Evolutionary conservation across 2,888 invertebrate genomes (phyloP).

Genomic region (Eupelmus urozonus): DNA sequence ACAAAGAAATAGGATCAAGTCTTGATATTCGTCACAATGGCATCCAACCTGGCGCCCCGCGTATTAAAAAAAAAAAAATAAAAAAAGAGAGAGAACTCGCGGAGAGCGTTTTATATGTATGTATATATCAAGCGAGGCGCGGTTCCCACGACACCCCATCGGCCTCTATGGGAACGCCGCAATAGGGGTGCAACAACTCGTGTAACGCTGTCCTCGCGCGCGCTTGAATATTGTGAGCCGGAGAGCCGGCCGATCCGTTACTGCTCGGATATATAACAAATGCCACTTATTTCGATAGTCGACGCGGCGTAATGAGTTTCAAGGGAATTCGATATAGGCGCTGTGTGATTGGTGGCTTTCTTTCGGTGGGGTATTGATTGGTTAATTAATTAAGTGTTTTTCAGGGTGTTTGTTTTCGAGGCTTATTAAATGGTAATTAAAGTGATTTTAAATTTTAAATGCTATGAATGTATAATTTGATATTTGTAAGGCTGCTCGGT

Average conservation of each 20-base stretch:
- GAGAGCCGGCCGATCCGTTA: conserved; percentile 37
- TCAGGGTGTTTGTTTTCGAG: no score
- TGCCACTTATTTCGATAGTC: conserved; percentile 43
- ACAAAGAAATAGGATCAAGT: conserved; percentile 19
- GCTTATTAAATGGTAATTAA: no score
- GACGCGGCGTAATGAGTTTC: conserved; percentile 32
- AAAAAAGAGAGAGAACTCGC: neutral
- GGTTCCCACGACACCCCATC: conserved; percentile 59
- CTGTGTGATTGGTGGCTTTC: conserved; percentile 7
- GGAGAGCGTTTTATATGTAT: neutral
- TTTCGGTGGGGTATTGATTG: neutral
- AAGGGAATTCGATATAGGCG: conserved; percentile 5
- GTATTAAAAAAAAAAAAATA: conserved; percentile 21
- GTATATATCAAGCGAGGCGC: conserved; percentile 45
- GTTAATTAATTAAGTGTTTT: no score
- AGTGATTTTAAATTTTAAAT: no score
- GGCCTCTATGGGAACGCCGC: conserved; percentile 55
- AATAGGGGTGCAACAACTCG: conserved; percentile 47
- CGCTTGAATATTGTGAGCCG: neutral
- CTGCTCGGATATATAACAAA: conserved; percentile 17
- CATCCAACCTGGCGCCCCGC: conserved; percentile 39
- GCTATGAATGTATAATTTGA: neutral
- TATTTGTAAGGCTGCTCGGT: no score
- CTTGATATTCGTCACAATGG: conserved; percentile 49
- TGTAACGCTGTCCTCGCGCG: conserved; percentile 5